Base-by-base conservation (phyloP, 92 coral and sea anemone genomes). In the Siderastrea siderea region DNA sequence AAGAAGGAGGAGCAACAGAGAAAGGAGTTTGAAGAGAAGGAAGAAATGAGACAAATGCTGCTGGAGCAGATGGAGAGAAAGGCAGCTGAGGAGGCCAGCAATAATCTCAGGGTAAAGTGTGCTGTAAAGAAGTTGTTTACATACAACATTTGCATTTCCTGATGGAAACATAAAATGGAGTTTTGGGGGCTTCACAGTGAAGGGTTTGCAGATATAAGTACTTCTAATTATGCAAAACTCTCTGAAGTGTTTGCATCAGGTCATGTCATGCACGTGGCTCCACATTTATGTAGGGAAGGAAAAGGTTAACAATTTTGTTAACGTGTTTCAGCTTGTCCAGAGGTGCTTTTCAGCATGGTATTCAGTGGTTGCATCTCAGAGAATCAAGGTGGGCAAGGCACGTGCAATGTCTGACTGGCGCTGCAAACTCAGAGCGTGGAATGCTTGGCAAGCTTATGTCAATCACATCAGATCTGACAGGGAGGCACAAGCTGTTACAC, bases 331-430 rank as follows among this genome's bases (percentile, higher is more conserved):
- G 99, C 61, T 90, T 12, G 90, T 95, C 53, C 98, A 95, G 65
- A 87, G 88, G 72, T 80, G 90, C 64, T 97, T 97, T 90, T 97
- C 99, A 19, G 95, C 98, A 11, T 97, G 99, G 99, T 97, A 95
- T 83, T 93, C 99, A 61, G 95, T 93, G n/a, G 94, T 97, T 43
- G 95, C 95, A 1, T 83, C 86, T 79, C 96, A 97, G 85, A 93
- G 97, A 19, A 96, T 97, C 92, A 95, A 95, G 80, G 70, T 96
- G 44, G 99, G 99, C 17, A 97, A 97, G 82, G 99, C 98, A 8
- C 91, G 95, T 77, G 98, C 99, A 16, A 88, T 97, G 77, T 89
- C 97, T 45, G 99, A 97, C 89, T 97, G 99, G 99, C 94, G 95
- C 69, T 83, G 93, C 43, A 97, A 97, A 59, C 85, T 97, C 59